A percentile compares a stretch with the other conserved stretches of the same genome.
Evolutionary conservation across 2,888 invertebrate species (phyloP).

Genomic region (Chromoteleia sp.): DNA sequence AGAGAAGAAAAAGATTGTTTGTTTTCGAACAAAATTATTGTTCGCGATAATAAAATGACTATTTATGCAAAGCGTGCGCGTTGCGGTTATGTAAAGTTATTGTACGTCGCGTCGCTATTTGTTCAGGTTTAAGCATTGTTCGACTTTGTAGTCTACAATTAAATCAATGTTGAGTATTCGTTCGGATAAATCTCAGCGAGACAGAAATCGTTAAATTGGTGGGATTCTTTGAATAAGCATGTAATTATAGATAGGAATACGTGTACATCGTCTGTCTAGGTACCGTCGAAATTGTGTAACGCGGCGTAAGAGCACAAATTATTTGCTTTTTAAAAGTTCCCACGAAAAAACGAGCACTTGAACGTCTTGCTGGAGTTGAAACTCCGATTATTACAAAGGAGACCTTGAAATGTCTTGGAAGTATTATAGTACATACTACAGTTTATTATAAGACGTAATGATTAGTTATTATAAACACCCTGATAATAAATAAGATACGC

Average conservation of each 20-base stretch:
- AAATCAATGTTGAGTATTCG: conserved; percentile 19
- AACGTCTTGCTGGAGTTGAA: not conserved
- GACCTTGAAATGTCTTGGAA: not conserved
- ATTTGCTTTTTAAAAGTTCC: not conserved
- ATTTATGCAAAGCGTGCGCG: conserved; percentile 13
- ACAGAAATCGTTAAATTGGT: conserved; percentile 25
- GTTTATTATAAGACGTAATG: too few relatives aligned
- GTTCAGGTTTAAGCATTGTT: conserved; percentile 26
- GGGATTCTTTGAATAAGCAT: conserved; percentile 19
- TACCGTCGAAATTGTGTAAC: conserved; percentile 34
- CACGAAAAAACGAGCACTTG: not conserved
- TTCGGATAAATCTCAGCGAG: conserved; percentile 13
- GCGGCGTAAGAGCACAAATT: not conserved
- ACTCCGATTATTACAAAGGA: not conserved
- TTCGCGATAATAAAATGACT: not conserved
- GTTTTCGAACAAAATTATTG: too few relatives aligned
- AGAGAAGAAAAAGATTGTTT: conserved; percentile 1
- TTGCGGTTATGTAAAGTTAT: conserved; percentile 28
- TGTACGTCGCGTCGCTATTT: conserved; percentile 9
- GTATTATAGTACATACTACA: too few relatives aligned
- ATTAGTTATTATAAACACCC: too few relatives aligned
- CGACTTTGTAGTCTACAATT: conserved; percentile 11
- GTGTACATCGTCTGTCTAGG: conserved; percentile 10
- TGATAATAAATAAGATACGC: too few relatives aligned
- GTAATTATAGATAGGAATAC: conserved; percentile 25